These are phyloP conservation scores for Chlorops oryzae DNA, from an alignment of 1,140 invertebrate genomes.

Conservation along the genomic window DNA sequence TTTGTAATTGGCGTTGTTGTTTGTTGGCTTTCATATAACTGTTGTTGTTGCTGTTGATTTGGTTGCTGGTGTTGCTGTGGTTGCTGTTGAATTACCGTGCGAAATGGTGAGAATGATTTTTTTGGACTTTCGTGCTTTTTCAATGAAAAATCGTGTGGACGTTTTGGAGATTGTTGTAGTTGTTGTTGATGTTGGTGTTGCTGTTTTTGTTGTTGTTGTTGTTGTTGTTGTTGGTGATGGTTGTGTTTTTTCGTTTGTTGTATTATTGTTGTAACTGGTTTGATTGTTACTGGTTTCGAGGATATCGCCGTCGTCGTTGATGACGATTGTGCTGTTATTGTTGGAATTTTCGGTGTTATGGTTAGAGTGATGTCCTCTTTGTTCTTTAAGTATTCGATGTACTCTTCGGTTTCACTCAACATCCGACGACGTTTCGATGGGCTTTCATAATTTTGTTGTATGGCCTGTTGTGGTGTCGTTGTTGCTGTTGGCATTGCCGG, in stretches of 20 bases:
- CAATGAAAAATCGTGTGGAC: no score
- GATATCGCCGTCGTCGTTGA: slow-evolving; percentile 5
- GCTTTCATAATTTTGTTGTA: neutral
- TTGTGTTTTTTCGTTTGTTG: slow-evolving; percentile 4
- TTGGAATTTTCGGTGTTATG: slow-evolving; percentile 32
- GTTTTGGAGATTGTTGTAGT: neutral
- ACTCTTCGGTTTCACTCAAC: slow-evolving; percentile 43
- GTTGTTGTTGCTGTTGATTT: neutral
- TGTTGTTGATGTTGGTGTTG: neutral
- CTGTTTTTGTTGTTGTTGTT: neutral
- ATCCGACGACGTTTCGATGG: slow-evolving; percentile 34
- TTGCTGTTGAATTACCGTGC: slow-evolving; percentile 1
- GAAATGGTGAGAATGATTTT: no score
- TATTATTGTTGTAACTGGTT: slow-evolving; percentile 9
- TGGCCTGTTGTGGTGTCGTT: slow-evolving; percentile 28
- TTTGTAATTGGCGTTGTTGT: slow-evolving; percentile 2
- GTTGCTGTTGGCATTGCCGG: slow-evolving; percentile 37
- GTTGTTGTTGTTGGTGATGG: slow-evolving; percentile 7
- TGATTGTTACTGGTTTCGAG: slow-evolving; percentile 8
- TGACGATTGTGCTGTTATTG: neutral
- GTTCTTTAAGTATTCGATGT: slow-evolving; percentile 45
- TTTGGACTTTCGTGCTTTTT: no score
- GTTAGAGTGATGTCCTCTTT: slow-evolving; percentile 45
- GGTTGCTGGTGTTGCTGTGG: slow-evolving; percentile 5
- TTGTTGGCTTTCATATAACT: no score